Evolutionary conservation across 2,888 invertebrate genomes (phyloP), one percentile per base, ranked within the genome.

Genomic region (Drosophila subquinaria): DNA sequence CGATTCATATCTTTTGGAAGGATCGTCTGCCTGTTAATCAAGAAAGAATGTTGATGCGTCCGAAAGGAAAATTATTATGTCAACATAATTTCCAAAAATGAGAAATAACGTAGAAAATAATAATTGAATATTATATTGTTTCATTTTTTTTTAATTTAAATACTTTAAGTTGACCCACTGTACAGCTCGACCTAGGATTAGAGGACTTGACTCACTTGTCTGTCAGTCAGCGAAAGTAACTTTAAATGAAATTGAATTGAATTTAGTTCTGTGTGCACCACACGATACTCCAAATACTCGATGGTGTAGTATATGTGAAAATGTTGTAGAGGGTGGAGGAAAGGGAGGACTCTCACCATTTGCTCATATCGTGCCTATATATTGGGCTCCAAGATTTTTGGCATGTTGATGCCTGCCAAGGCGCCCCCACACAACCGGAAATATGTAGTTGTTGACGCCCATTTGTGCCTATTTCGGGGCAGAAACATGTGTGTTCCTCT

Each of bases 231-330:
- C 71, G 72, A 84, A 82, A 76, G 80, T 88, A 84, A 90, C 88
- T 88, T 90, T 88, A 88, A 88, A 90, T 88, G 89, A 89, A 88
- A 88, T 88, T 88, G 88, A 90, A 88, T 89, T 88, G 90, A 84
- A 88, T 90, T 90, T 88, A 79, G 82, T 82, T 89, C 72, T 90
- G 78, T 83, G 88, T 76, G 89, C 72, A 81, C 81, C 89, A 86
- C 84, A 87, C 84, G 89, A 84, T 70, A 84, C 81, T 76, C 69
- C 71, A 57, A 69, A 73, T 73, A 56, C 62, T 55, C 45, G 33
- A 68, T 36, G 33, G 53, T 59, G 52, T 23, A 15, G 17, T 59
- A 51, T 71, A 52, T 87, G 78, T 80, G 88, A 82, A 89, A 86
- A 86, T 88, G 78, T 74, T 78, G 72, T 52, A 60, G 36, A 33